Base-by-base conservation (phyloP, 2,888 invertebrate species). In the Lucinisca nassula region DNA sequence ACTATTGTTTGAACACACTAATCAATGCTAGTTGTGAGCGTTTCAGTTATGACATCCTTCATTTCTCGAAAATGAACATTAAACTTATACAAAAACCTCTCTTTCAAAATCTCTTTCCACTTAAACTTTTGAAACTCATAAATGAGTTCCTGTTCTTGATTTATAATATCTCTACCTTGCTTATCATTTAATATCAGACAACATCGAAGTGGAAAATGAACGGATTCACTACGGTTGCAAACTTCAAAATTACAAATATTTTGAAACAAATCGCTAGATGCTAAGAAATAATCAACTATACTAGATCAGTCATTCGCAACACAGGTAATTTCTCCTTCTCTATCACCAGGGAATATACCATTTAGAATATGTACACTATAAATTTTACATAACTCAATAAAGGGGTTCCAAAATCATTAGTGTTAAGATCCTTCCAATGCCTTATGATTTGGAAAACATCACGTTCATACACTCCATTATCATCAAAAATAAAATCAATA, bases 401-500 rank as follows among this genome's bases (percentile, higher is more conserved):
- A 49, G 75, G 6, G 38, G 27, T 8, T 4, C 75, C 75, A 75
- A 49, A 49, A 30, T 14, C 17, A 49, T 49, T 75, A 12, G 30
- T 30, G 2, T 1, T 10, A 2, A 21, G 12, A 75, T 75, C 75
- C 17, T 75, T 75, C 0, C 49, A 75, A 49, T 30, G 3, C 27
- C 75, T 49, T 0, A 1, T 6, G 1, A 49, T 10, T 27, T 30
- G 27, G 51, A 75, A 49, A 0, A 14, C 21, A 75, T 49, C 75
- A 30, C 30, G 30, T 21, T 40, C 49, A 75, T 75, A 75, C 45
- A 75, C 8, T 12, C 17, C 24, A n/a, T 73, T 40, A 27, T 73
- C 73, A 17, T 38, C 37, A n/a, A 73, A 73, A 1, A 73, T 73
- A 73, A 73, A 75, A 51, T 75, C 75, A 32, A 51, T 17, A 27